phyloP scores from a whole-genome alignment of 1,140 invertebrate genomes.

The Trinorchestia longiramus region DNA sequence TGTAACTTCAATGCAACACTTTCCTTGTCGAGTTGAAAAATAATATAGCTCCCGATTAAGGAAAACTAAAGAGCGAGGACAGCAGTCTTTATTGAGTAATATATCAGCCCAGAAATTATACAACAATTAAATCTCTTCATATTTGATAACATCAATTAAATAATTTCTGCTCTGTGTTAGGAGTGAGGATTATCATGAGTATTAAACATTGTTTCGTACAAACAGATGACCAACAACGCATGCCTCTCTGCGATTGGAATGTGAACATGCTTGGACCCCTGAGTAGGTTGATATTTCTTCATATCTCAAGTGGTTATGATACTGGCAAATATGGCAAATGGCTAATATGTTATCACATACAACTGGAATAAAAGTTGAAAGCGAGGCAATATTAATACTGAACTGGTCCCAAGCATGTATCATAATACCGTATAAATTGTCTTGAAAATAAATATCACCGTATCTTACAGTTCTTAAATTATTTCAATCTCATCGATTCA shows the following conservation, averaged over 20 bases:
- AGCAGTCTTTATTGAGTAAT: conserved; percentile 15
- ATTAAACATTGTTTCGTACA: neutral
- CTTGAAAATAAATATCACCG: neutral
- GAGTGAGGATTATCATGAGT: neutral
- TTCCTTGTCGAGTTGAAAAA: neutral
- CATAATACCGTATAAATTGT: neutral
- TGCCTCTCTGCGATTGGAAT: neutral
- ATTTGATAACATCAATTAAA: conserved; percentile 13
- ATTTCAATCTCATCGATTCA: neutral
- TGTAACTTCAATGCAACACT: neutral
- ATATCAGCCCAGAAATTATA: neutral
- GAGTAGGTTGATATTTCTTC: neutral
- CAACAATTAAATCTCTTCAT: neutral
- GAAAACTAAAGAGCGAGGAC: neutral
- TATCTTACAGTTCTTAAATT: neutral
- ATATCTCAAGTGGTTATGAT: neutral
- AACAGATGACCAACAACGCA: neutral
- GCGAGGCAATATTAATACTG: neutral
- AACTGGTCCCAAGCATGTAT: neutral
- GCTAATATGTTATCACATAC: neutral
- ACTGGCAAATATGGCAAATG: neutral
- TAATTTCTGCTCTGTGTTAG: neutral
- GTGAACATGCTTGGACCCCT: neutral
- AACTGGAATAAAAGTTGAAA: neutral
- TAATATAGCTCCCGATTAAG: neutral